Evolutionary conservation across 2,797 vertebrate species (phyloP).

Genomic region (Buceros bicornis): DNA sequence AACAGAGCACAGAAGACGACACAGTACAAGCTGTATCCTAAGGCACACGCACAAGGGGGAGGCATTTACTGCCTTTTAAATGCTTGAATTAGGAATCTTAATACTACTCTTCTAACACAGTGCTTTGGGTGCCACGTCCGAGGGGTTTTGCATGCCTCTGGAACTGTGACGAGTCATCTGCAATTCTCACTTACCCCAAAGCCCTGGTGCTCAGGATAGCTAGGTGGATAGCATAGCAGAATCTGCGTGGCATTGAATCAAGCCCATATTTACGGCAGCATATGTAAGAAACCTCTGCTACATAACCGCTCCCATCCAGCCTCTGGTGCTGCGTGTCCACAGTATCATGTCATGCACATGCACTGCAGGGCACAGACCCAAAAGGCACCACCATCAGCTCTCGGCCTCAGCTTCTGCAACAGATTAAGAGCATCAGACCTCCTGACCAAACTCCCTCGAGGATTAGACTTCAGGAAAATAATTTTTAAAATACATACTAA

Average conservation of each 20-base stretch:
- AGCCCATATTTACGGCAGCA: not conserved
- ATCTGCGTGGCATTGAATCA: not conserved
- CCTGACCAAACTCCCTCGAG: not conserved
- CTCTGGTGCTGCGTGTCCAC: fast-evolving
- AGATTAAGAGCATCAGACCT: not conserved
- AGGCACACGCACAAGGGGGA: constrained; percentile 63
- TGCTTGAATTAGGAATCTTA: not conserved
- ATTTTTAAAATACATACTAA: not conserved
- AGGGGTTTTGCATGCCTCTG: fast-evolving
- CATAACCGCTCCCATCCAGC: not conserved
- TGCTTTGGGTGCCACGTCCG: not conserved
- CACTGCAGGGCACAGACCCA: not conserved
- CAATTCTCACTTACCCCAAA: not conserved
- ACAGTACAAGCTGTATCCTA: not conserved
- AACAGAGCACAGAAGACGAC: not conserved
- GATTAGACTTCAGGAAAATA: not conserved
- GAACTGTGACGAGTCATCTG: not conserved
- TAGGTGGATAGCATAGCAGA: not conserved
- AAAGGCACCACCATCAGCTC: not conserved
- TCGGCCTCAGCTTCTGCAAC: not conserved
- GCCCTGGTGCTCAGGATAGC: not conserved
- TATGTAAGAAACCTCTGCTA: fast-evolving
- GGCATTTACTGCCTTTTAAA: constrained; percentile 45
- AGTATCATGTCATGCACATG: too few relatives aligned
- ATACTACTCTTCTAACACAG: fast-evolving